phyloP scores from a whole-genome alignment of 2,113 vertebrate species.

The Colius striatus region DNA sequence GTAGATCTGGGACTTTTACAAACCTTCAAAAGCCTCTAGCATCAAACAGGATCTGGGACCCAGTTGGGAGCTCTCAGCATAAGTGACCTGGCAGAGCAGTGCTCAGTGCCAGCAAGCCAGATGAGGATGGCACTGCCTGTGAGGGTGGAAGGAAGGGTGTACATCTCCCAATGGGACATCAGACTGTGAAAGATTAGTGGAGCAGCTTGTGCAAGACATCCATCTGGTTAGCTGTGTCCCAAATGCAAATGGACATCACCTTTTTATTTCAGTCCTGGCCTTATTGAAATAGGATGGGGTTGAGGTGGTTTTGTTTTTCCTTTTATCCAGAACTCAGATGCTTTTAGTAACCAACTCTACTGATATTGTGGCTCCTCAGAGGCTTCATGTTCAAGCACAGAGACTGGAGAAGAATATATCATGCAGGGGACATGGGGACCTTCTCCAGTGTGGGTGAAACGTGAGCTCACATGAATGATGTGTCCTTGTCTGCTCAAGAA shows the following conservation, averaged over 20 bases:
- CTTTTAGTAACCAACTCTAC: not conserved
- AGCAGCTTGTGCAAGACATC: not conserved
- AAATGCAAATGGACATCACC: accelerated
- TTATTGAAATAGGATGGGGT: accelerated
- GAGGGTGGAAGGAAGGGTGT: not conserved
- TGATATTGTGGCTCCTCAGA: not conserved
- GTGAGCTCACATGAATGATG: accelerated
- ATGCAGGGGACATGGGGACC: not conserved
- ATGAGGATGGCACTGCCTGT: not conserved
- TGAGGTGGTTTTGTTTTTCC: not conserved
- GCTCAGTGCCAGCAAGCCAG: not conserved
- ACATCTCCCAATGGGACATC: not conserved
- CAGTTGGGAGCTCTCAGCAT: not conserved
- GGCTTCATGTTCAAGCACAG: accelerated
- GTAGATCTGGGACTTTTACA: not conserved
- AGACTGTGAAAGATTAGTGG: not conserved
- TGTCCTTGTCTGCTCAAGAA: not conserved
- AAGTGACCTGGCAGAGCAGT: not conserved
- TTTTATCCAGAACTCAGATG: not conserved
- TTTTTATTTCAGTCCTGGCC: not conserved
- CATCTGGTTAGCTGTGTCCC: not conserved
- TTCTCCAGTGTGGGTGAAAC: not conserved
- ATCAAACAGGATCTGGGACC: not conserved
- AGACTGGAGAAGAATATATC: not conserved
- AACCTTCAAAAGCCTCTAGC: not conserved